Conservation (phyloP, 2,113 vertebrate species). For the Peromyscus leucopus region DNA sequence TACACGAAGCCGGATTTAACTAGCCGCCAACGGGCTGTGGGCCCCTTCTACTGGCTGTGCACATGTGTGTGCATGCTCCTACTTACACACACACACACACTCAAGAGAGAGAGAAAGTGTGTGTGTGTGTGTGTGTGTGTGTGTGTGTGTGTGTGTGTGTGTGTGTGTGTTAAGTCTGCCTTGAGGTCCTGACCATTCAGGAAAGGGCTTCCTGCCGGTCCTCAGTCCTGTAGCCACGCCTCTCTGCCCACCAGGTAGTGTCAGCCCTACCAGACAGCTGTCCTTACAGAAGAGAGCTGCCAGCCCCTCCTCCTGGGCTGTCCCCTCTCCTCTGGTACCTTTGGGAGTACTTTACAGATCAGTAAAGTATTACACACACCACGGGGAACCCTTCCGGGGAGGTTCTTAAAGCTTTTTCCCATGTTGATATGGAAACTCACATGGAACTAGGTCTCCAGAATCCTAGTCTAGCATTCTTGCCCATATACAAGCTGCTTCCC, state of each 20-base stretch:
- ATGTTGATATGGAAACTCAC: not conserved
- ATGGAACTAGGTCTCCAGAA: not conserved
- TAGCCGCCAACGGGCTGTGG: slow-evolving; percentile 80
- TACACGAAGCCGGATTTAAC: slow-evolving; percentile 79
- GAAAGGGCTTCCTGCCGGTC: not conserved
- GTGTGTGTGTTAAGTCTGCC: slow-evolving; percentile 52
- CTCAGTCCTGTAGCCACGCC: not conserved
- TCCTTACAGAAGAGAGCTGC: not conserved
- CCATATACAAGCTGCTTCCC: not conserved
- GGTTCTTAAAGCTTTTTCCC: not conserved
- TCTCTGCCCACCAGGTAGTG: not conserved
- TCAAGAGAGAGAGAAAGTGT: no score
- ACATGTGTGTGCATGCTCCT: slow-evolving; percentile 75
- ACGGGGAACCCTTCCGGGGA: not conserved
- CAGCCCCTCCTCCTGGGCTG: not conserved
- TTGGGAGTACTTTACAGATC: not conserved
- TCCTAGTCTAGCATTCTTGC: not conserved
- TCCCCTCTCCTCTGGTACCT: not conserved
- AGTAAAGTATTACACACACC: not conserved
- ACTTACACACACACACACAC: slow-evolving; percentile 48
- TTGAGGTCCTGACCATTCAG: not conserved
- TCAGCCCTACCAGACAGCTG: not conserved
- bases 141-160: slow-evolving; percentile 66
- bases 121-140: not conserved
- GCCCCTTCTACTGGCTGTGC: slow-evolving; percentile 75